Evolutionary conservation across 2,797 vertebrate species (phyloP).

Genomic region (Hyperoplus lanceolatus): DNA sequence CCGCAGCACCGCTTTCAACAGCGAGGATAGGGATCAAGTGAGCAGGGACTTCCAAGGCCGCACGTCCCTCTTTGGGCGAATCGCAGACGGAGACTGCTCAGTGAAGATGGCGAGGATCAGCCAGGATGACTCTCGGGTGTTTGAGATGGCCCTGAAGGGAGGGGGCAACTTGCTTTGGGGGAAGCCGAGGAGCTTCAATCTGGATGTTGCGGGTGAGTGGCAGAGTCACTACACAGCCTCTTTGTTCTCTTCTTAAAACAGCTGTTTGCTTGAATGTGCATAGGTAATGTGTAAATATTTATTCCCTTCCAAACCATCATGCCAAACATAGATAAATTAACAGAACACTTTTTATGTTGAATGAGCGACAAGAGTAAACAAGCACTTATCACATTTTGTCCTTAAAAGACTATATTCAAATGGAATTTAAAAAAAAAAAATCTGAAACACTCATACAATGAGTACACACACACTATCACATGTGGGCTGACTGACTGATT

Average conservation of each 20-base stretch:
- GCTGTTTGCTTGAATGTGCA: not conserved
- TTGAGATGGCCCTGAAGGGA: conserved; percentile 81
- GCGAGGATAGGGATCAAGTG: conserved; percentile 60
- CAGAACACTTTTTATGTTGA: not conserved
- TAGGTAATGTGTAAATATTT: not conserved
- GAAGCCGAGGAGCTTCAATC: conserved; percentile 54
- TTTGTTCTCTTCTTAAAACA: not conserved
- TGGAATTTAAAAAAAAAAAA: too few species aligned
- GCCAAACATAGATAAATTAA: not conserved
- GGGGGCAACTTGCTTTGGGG: conserved; percentile 71
- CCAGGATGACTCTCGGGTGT: conserved; percentile 70
- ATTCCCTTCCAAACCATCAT: not conserved
- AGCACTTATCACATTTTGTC: not conserved
- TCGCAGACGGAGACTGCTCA: conserved; percentile 83
- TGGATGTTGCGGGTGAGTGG: conserved; percentile 79
- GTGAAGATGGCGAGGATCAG: conserved; percentile 78
- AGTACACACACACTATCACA: not conserved
- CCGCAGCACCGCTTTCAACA: conserved; percentile 80
- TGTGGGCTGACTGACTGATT: not conserved
- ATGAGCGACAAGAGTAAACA: not conserved
- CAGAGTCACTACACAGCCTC: not conserved
- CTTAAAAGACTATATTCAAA: not conserved
- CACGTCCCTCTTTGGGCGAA: conserved; percentile 69
- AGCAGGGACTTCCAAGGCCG: conserved; percentile 77
- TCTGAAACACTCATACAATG: not conserved